Conservation (phyloP, 2,113 vertebrate species). For the Caracal caracal region DNA sequence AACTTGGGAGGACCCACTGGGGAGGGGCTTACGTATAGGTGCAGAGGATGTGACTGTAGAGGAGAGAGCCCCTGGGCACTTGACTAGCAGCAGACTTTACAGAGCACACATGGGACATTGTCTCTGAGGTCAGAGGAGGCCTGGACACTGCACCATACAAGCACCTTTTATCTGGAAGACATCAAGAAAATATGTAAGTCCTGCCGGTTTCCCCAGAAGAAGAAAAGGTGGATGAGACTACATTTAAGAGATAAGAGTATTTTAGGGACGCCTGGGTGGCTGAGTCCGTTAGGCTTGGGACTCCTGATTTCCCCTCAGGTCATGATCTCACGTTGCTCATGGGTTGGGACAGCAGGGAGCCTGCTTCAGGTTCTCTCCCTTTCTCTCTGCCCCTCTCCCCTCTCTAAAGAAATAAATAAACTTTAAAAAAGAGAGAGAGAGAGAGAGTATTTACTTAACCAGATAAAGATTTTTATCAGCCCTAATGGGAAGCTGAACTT, state of each 20-base stretch:
- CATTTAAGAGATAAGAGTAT: neutral
- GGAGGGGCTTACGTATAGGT: neutral
- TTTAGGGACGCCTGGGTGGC: too few species aligned
- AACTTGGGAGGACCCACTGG: neutral
- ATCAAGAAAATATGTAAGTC: neutral
- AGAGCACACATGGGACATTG: neutral
- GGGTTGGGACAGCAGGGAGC: too few species aligned
- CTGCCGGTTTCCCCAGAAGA: neutral
- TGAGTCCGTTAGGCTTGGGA: too few species aligned
- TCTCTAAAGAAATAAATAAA: too few species aligned
- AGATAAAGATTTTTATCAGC: neutral
- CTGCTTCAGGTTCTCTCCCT: too few species aligned
- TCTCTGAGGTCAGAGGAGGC: neutral
- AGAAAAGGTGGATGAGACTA: neutral
- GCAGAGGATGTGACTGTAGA: neutral
- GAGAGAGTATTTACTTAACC: neutral
- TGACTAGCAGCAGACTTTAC: neutral
- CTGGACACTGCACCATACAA: fast-evolving
- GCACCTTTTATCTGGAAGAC: neutral
- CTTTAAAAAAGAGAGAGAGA: too few species aligned
- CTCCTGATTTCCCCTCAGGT: too few species aligned
- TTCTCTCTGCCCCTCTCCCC: too few species aligned
- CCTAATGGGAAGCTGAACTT: neutral
- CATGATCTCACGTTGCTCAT: too few species aligned
- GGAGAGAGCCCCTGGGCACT: neutral